Percentiles rank a stretch among this genome's conserved stretches.
phyloP scores from a whole-genome alignment of 2,797 vertebrate species.

The Tympanoctomys barrerae region DNA sequence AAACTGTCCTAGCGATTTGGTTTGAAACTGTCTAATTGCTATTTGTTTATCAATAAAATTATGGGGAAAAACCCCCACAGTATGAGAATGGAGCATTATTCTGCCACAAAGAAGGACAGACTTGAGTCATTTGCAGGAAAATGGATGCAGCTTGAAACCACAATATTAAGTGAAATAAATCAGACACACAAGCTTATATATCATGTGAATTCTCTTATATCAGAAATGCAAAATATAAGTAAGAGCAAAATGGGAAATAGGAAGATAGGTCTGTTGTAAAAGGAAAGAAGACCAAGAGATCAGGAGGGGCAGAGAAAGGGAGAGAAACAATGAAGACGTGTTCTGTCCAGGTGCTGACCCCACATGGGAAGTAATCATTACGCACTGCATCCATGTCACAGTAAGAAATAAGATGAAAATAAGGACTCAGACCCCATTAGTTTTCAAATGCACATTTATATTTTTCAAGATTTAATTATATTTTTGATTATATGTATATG shows the following conservation, averaged over 20 bases:
- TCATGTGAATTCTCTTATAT: neutral
- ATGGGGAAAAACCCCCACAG: too few species aligned
- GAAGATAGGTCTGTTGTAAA: neutral
- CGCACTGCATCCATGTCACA: neutral
- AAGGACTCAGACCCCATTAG: neutral
- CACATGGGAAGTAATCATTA: neutral
- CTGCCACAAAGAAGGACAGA: neutral
- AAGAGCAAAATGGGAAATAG: neutral
- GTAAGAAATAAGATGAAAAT: neutral
- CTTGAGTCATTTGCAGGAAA: neutral
- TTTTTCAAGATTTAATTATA: neutral
- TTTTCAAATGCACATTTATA: conserved; percentile 30
- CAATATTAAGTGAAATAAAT: neutral
- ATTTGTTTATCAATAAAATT: too few species aligned
- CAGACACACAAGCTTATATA: neutral
- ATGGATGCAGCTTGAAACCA: neutral
- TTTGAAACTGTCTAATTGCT: too few species aligned
- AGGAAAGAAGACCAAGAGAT: neutral
- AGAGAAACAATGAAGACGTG: neutral
- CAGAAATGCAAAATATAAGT: neutral
- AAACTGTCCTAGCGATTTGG: too few species aligned
- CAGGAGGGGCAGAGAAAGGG: neutral
- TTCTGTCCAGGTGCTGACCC: neutral
- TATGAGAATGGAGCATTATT: neutral
- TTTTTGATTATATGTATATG: neutral